These are phyloP conservation scores for Galeruca laticollis DNA, from an alignment of 2,888 invertebrate species.

Conservation along the genomic window DNA sequence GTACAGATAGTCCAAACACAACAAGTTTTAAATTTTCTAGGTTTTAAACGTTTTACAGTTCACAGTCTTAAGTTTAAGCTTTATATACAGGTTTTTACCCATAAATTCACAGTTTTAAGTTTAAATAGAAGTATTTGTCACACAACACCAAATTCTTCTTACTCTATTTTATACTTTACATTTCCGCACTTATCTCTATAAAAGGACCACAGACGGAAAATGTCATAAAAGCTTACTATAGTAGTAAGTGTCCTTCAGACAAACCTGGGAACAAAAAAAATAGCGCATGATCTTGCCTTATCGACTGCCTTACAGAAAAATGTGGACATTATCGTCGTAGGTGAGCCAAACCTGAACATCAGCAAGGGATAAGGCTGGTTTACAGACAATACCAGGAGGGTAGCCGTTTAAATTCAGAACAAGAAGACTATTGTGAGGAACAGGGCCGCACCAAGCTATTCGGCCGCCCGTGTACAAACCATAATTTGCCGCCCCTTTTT, in stretches of 20 bases:
- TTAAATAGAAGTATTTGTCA: neutral
- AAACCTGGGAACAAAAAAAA: conserved; percentile 13
- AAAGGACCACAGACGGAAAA: neutral
- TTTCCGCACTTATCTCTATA: no score
- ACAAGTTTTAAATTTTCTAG: neutral
- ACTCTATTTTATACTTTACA: no score
- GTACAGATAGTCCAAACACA: neutral
- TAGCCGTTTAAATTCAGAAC: conserved; percentile 3
- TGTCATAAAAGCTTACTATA: neutral
- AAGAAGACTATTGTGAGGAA: neutral
- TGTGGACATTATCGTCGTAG: conserved; percentile 11
- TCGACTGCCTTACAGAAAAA: neutral
- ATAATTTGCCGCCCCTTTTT: no score
- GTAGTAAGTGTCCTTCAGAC: conserved; percentile 12
- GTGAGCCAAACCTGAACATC: conserved; percentile 16
- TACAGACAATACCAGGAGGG: conserved; percentile 13
- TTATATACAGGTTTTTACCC: no score
- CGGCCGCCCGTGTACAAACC: no score
- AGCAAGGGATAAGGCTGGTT: conserved; percentile 6
- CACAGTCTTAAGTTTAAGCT: no score
- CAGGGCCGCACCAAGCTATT: no score
- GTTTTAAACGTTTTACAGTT: no score
- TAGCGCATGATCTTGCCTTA: neutral
- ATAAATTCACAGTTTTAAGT: no score
- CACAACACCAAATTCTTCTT: no score